These are phyloP conservation scores for Rhynchonycteris naso DNA, from an alignment of 2,797 vertebrate genomes.

Conservation along the genomic window DNA sequence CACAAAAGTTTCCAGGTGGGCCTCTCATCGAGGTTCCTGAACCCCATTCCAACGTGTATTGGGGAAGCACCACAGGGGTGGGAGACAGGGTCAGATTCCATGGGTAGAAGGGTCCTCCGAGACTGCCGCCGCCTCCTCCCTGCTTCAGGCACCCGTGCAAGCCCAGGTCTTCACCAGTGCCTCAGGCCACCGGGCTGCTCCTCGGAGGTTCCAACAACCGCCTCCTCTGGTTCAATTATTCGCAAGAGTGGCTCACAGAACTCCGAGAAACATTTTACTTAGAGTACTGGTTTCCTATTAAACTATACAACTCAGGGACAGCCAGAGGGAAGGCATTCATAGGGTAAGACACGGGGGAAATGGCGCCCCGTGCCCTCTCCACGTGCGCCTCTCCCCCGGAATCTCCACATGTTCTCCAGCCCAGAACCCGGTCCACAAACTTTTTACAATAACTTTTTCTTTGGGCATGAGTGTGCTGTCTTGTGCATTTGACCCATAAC, in stretches of 20 bases:
- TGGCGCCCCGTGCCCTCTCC: background rate
- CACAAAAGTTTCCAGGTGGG: background rate
- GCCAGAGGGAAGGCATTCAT: background rate
- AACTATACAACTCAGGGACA: background rate
- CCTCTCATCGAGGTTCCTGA: background rate
- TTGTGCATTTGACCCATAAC: background rate
- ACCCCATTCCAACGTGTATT: background rate
- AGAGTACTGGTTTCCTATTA: too few species aligned
- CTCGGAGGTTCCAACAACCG: background rate
- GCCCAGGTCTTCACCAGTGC: background rate
- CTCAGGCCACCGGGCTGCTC: background rate
- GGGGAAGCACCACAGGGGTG: too few species aligned
- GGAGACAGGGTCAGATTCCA: background rate
- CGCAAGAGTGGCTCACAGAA: background rate
- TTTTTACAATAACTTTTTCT: background rate
- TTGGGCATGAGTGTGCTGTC: background rate
- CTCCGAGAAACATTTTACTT: background rate
- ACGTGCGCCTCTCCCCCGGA: too few species aligned
- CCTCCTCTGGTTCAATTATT: too few species aligned
- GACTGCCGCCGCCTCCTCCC: background rate
- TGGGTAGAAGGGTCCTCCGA: background rate
- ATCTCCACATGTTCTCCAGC: rapidly evolving
- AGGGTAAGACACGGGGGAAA: background rate
- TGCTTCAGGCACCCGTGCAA: background rate
- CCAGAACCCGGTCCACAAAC: background rate